Conservation (phyloP, 2,113 vertebrate species). For the Brienomyrus brachyistius region DNA sequence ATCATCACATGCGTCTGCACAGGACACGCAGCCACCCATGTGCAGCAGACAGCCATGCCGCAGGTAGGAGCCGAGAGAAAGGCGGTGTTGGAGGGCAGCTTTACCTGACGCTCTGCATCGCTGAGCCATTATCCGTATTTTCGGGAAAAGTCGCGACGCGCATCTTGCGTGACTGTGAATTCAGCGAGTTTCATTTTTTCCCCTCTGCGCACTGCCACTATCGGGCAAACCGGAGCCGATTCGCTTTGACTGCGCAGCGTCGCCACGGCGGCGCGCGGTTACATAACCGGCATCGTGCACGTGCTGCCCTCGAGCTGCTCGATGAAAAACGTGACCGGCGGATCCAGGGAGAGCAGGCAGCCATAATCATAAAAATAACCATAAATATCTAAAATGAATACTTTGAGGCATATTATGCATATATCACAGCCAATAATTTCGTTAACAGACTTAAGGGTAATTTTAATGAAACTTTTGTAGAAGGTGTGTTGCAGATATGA, state of each 20-base stretch:
- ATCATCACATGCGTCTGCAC: slow-evolving; percentile 9
- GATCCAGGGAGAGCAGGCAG: neutral
- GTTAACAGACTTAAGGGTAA: neutral
- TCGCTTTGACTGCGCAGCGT: neutral
- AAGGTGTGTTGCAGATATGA: neutral
- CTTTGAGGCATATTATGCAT: neutral
- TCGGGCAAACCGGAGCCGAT: neutral
- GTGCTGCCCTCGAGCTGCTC: neutral
- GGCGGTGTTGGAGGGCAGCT: neutral
- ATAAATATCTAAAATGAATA: neutral
- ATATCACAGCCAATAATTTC: neutral
- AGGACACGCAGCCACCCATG: slow-evolving; percentile 8
- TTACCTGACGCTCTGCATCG: neutral
- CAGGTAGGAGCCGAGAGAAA: neutral
- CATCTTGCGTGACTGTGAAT: neutral
- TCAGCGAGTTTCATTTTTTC: neutral
- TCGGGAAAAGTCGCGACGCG: neutral
- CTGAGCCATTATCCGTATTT: neutral
- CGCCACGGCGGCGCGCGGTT: neutral
- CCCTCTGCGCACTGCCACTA: neutral
- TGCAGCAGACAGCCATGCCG: neutral
- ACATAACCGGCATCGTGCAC: neutral
- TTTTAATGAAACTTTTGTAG: neutral
- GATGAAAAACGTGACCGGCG: neutral
- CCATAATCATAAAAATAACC: neutral